phyloP scores from a whole-genome alignment of 2,797 vertebrate genomes.

The Tamandua tetradactyla region DNA sequence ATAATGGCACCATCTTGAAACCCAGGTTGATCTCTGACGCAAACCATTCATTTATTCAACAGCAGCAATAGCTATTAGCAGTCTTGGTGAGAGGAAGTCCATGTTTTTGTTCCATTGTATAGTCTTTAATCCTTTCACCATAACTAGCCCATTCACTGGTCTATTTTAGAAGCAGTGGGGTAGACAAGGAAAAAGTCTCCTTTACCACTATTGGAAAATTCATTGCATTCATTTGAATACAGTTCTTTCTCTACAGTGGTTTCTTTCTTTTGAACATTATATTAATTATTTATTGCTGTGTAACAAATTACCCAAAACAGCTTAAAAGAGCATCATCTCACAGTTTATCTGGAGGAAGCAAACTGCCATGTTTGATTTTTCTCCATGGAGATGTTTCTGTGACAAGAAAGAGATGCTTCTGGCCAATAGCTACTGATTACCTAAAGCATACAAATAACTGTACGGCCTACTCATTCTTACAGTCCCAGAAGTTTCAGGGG shows the following conservation, averaged over 20 bases:
- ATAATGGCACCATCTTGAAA: background rate
- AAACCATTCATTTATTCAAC: background rate
- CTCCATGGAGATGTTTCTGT: conserved; percentile 13
- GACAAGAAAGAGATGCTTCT: background rate
- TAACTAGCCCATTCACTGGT: background rate
- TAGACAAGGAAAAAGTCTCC: background rate
- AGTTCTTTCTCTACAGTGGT: too few species aligned
- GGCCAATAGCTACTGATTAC: background rate
- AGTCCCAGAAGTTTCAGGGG: background rate
- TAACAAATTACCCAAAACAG: background rate
- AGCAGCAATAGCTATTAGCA: background rate
- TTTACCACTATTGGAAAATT: background rate
- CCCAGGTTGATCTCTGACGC: background rate
- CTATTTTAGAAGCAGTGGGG: background rate
- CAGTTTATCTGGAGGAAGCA: conserved; percentile 2
- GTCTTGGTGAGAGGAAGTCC: background rate
- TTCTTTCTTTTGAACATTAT: too few species aligned
- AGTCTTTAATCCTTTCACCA: background rate
- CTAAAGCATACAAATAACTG: background rate
- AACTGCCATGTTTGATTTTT: background rate
- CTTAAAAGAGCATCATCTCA: background rate
- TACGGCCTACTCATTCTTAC: background rate
- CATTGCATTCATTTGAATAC: too few species aligned
- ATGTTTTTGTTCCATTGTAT: background rate
- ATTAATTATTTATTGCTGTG: too few species aligned